phyloP scores from a whole-genome alignment of 2,113 vertebrate genomes.

The Procavia capensis region DNA sequence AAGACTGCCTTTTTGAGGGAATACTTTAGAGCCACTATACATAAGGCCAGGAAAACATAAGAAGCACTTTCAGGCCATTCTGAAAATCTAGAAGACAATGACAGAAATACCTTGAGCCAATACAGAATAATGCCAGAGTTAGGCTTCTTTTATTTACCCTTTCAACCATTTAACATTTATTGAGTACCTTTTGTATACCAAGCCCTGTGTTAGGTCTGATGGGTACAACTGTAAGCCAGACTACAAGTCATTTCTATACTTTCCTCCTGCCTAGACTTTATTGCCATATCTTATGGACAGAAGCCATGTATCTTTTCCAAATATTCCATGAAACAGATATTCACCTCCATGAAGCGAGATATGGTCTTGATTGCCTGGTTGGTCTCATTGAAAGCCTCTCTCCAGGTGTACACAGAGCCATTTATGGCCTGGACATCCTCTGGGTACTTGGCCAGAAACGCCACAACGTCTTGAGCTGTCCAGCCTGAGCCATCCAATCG shows the following conservation, averaged over 20 bases:
- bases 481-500: conserved; percentile 89
- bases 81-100: background rate
- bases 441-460: conserved; percentile 91
- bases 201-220: background rate
- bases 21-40: background rate
- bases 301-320: background rate
- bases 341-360: conserved; percentile 97
- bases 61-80: background rate
- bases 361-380: conserved; percentile 94
- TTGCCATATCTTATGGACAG: background rate
- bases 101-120: background rate
- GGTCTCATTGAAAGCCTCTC: conserved; percentile 96
- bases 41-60: background rate
- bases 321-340: conserved; percentile 34
- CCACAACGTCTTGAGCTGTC: conserved; percentile 90
- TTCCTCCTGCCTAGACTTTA: background rate
- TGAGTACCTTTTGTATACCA: background rate
- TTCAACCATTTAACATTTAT: background rate
- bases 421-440: conserved; percentile 82
- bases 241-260: background rate
- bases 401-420: conserved; percentile 92
- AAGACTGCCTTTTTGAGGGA: background rate
- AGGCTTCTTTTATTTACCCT: background rate
- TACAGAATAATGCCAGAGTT: background rate
- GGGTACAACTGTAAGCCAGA: background rate